These are phyloP conservation scores for Nibea albiflora DNA, from an alignment of 2,113 vertebrate genomes.

Conservation along the genomic window DNA sequence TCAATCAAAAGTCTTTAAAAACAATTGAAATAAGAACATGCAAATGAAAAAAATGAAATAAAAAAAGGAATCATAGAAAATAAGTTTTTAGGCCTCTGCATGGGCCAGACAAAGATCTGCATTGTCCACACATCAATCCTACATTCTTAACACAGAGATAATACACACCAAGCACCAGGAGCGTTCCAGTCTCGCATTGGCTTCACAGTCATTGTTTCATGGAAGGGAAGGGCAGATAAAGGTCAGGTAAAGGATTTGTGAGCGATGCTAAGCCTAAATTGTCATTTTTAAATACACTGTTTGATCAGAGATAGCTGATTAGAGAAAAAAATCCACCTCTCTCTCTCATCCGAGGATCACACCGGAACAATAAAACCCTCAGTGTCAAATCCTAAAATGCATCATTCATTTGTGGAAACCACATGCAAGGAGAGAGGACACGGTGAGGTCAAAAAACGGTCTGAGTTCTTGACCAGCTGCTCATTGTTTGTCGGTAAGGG, in stretches of 20 bases:
- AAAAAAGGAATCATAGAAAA: slow-evolving; percentile 73
- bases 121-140: slow-evolving; percentile 75
- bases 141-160: slow-evolving; percentile 76
- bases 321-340: slow-evolving; percentile 52
- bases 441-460: slow-evolving; percentile 54
- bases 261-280: slow-evolving; percentile 62
- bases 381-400: slow-evolving; percentile 62
- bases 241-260: slow-evolving; percentile 58
- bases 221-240: slow-evolving; percentile 42
- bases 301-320: slow-evolving; percentile 60
- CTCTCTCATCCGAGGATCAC: slow-evolving; percentile 47
- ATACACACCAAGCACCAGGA: slow-evolving; percentile 75
- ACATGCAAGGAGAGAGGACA: slow-evolving; percentile 65
- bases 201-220: slow-evolving; percentile 74
- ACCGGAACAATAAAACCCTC: slow-evolving; percentile 41
- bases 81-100: slow-evolving; percentile 58
- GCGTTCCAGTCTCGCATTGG: slow-evolving; percentile 70
- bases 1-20: slow-evolving; percentile 74
- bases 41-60: slow-evolving; percentile 68
- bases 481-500: slow-evolving; percentile 36
- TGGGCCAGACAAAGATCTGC: slow-evolving; percentile 73
- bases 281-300: slow-evolving; percentile 68
- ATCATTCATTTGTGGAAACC: slow-evolving; percentile 58
- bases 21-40: slow-evolving; percentile 81
- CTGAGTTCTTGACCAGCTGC: slow-evolving; percentile 42